Percentiles rank a stretch among this genome's conserved stretches.
Conservation (phyloP, 2,113 vertebrate species). For the Rhinolophus ferrumequinum region DNA sequence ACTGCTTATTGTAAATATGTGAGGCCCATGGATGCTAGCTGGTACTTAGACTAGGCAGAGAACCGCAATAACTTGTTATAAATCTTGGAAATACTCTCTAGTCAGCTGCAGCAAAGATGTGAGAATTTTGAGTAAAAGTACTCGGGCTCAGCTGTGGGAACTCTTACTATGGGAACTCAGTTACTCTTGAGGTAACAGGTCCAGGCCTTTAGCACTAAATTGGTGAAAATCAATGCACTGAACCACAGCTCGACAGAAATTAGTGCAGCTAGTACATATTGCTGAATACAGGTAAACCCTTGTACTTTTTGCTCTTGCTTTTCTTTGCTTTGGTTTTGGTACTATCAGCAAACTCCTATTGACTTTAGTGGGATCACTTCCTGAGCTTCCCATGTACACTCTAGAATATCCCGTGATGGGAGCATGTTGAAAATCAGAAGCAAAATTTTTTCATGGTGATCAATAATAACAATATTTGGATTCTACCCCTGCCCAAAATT, state of each 20-base stretch:
- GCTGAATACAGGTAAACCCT: neutral
- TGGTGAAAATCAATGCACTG: slow-evolving; percentile 2
- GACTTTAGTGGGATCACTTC: neutral
- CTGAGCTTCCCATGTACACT: neutral
- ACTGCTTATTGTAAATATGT: neutral
- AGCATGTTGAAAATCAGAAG: neutral
- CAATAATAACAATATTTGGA: neutral
- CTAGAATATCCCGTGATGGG: neutral
- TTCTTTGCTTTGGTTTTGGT: neutral
- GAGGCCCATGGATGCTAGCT: neutral
- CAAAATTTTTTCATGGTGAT: neutral
- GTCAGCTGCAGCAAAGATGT: neutral
- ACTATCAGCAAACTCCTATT: neutral
- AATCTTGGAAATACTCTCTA: neutral
- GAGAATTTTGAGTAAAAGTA: neutral
- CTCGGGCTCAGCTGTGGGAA: neutral
- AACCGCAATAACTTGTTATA: neutral
- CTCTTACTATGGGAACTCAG: neutral
- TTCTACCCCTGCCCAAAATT: neutral
- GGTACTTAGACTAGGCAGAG: neutral
- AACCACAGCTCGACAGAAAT: neutral
- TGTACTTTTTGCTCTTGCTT: neutral
- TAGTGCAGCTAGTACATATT: neutral
- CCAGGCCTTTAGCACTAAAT: neutral
- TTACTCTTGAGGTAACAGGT: neutral